Percentiles rank a stretch among this genome's conserved stretches.
Evolutionary conservation across 1,140 invertebrate species (phyloP).

Genomic region (Neodiprion virginianus): DNA sequence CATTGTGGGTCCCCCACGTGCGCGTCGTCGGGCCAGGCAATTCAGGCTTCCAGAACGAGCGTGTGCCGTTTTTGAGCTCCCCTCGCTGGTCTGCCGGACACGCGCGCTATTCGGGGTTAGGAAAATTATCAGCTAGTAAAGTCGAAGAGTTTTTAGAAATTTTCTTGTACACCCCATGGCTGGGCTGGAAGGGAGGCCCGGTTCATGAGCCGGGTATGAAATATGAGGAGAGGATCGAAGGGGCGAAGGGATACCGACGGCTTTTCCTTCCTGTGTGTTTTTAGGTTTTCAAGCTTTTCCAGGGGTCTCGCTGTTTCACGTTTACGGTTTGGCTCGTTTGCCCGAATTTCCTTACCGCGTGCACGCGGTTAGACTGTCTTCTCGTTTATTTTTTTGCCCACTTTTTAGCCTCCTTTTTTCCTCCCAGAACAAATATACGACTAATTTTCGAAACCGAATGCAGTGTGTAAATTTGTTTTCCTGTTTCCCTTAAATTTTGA

Average conservation of each 20-base stretch:
- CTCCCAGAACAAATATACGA: too few species aligned
- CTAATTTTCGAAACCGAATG: too few species aligned
- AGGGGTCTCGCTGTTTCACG: neutral
- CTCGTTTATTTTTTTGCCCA: neutral
- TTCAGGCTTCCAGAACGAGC: slow-evolving; percentile 24
- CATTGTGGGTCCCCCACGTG: slow-evolving; percentile 25
- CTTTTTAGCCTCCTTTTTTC: too few species aligned
- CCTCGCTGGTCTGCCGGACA: slow-evolving; percentile 6
- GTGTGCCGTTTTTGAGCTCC: slow-evolving; percentile 29
- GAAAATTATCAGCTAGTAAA: slow-evolving; percentile 47
- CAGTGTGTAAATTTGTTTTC: too few species aligned
- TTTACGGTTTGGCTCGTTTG: too few species aligned
- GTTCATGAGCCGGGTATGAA: slow-evolving; percentile 23
- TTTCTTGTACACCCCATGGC: slow-evolving; percentile 15
- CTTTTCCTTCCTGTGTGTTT: slow-evolving; percentile 25
- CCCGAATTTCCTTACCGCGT: neutral
- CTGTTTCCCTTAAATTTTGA: too few species aligned
- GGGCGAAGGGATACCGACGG: neutral
- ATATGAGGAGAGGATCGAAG: slow-evolving; percentile 12
- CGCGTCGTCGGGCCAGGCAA: neutral
- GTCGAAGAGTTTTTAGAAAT: slow-evolving; percentile 26
- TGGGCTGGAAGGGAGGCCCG: neutral
- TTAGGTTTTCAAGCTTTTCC: slow-evolving; percentile 13
- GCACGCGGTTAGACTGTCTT: neutral
- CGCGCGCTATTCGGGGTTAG: slow-evolving; percentile 36